phyloP scores from a whole-genome alignment of 2,797 vertebrate genomes.

The Kryptolebias ocellatus region DNA sequence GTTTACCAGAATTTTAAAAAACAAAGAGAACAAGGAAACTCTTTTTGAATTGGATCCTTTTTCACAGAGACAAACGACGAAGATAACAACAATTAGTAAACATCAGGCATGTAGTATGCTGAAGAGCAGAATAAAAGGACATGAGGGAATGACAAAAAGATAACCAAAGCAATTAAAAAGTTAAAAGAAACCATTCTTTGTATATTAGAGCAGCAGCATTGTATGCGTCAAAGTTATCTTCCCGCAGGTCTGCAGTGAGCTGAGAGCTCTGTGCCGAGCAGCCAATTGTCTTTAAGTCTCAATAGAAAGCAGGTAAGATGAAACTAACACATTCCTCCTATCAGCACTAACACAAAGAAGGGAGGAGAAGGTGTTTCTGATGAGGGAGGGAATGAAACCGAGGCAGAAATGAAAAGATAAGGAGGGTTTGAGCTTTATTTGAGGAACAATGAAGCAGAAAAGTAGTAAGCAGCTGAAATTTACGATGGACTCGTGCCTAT shows the following conservation, averaged over 20 bases:
- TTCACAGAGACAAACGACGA: constrained; percentile 18
- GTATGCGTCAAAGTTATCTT: constrained; percentile 47
- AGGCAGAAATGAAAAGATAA: constrained; percentile 29
- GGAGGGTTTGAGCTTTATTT: constrained; percentile 19
- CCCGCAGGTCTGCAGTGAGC: constrained; percentile 34
- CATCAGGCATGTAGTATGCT: constrained; percentile 38
- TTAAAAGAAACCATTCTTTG: constrained; percentile 29
- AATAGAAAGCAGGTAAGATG: constrained; percentile 60
- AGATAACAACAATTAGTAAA: constrained; percentile 49
- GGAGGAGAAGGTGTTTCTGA: constrained; percentile 51
- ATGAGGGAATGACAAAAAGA: constrained; percentile 42
- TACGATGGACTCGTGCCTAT: not conserved
- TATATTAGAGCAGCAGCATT: constrained; percentile 37
- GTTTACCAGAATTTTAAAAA: constrained; percentile 21
- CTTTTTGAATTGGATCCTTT: constrained; percentile 12
- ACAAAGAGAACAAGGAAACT: not conserved
- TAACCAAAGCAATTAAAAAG: constrained; percentile 63
- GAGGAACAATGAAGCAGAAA: constrained; percentile 16
- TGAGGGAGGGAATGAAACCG: constrained; percentile 35
- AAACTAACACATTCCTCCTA: constrained; percentile 53
- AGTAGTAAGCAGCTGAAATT: constrained; percentile 13
- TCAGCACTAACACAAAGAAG: constrained; percentile 36
- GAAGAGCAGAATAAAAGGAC: constrained; percentile 41
- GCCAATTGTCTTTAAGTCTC: constrained; percentile 64
- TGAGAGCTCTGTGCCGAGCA: constrained; percentile 40